Conservation (phyloP, 2,797 vertebrate genomes). For the Ambastaia sidthimunki region DNA sequence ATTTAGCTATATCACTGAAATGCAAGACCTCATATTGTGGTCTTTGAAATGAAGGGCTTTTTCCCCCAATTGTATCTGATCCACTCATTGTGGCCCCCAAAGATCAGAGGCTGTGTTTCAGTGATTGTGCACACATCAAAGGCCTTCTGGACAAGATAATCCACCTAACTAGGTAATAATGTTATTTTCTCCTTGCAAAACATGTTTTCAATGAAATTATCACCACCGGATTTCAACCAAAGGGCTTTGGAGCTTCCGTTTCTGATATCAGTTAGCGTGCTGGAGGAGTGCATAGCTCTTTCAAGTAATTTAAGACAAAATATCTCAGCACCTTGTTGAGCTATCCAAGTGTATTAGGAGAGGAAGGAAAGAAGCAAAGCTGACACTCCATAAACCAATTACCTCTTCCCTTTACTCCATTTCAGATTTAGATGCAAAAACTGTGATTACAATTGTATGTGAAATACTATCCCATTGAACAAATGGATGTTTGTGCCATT, state of each 20-base stretch:
- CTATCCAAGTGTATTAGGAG: constrained; percentile 57
- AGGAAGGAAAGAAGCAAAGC: constrained; percentile 53
- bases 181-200: constrained; percentile 66
- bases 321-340: constrained; percentile 60
- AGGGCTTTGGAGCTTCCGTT: constrained; percentile 61
- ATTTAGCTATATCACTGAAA: constrained; percentile 58
- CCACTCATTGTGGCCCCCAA: constrained; percentile 60
- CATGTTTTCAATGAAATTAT: constrained; percentile 68
- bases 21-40: constrained; percentile 58
- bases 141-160: constrained; percentile 64
- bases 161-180: constrained; percentile 67
- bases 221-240: constrained; percentile 61
- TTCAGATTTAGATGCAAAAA: constrained; percentile 59
- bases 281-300: constrained; percentile 59
- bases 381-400: constrained; percentile 58
- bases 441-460: constrained; percentile 50
- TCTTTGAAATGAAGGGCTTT: constrained; percentile 65
- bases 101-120: constrained; percentile 64
- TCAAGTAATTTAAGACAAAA: constrained; percentile 66
- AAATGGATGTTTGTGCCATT: constrained; percentile 45
- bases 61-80: constrained; percentile 62
- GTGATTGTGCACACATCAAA: constrained; percentile 67
- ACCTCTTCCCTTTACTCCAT: constrained; percentile 52
- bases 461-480: constrained; percentile 3
- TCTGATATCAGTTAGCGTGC: constrained; percentile 60